phyloP scores from a whole-genome alignment of 2,888 invertebrate species.

The Amphipyra tragopoginis region DNA sequence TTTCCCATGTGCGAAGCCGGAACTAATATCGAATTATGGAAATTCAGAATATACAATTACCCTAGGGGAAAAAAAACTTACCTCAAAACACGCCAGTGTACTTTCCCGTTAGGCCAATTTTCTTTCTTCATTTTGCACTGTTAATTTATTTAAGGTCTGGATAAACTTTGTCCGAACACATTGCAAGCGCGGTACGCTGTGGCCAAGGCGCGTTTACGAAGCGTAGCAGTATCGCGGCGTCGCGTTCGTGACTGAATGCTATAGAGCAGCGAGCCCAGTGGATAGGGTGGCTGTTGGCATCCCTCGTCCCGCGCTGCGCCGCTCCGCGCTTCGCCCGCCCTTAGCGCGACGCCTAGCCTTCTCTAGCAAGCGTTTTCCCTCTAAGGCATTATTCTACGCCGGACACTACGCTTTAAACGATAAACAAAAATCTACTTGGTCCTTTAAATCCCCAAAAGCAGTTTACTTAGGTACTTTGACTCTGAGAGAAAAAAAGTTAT shows the following conservation, averaged over 20 bases:
- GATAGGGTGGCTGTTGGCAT: constrained; percentile 61
- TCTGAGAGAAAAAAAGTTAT: constrained; percentile 2
- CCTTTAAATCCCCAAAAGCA: constrained; percentile 40
- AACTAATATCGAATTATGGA: constrained; percentile 54
- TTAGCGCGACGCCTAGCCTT: constrained; percentile 37
- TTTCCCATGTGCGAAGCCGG: constrained; percentile 44
- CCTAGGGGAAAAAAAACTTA: constrained; percentile 56
- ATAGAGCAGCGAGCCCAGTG: constrained; percentile 42
- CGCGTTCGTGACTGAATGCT: constrained; percentile 68
- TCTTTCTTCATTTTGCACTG: constrained; percentile 69
- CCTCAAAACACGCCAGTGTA: constrained; percentile 60
- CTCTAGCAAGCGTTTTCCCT: constrained; percentile 31
- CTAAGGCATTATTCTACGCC: constrained; percentile 56
- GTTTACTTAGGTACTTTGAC: constrained; percentile 44
- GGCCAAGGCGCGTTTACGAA: constrained; percentile 31
- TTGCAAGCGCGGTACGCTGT: constrained; percentile 67
- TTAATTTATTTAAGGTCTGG: constrained; percentile 64
- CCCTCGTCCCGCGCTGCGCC: constrained; percentile 58
- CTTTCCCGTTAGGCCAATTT: constrained; percentile 51
- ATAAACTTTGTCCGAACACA: constrained; percentile 80
- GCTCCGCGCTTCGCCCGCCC: constrained; percentile 43
- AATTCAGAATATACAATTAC: constrained; percentile 31
- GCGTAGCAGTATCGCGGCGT: constrained; percentile 57
- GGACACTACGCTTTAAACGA: constrained; percentile 57
- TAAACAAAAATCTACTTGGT: constrained; percentile 52